Evolutionary conservation across 2,797 vertebrate genomes (phyloP), one percentile per base, ranked within the genome.

Genomic region (Protosalanx chinensis): DNA sequence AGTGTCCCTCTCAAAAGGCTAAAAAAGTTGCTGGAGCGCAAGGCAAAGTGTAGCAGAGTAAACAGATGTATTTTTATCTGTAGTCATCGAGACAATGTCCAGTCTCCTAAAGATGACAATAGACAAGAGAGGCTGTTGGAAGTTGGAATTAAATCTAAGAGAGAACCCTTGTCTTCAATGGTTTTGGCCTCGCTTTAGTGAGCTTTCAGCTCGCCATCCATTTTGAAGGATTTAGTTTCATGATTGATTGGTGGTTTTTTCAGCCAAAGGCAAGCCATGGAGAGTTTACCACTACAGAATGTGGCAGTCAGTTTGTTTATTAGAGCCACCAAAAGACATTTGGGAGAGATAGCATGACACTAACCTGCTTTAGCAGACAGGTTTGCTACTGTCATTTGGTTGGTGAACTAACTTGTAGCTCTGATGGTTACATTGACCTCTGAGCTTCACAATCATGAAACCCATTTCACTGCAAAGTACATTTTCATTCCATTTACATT

Each of bases 201-300:
- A 77, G 81, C 79, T 76, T 81, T 78, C 76, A 79, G 81, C 74
- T 78, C 73, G 77, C 82, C 78, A 82, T 88, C 74, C 78, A 80
- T 79, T 74, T 74, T 71, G 71, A 75, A 85, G 81, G 67, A 81
- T 81, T 86, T 78, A 72, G 76, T 46, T 77, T 79, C 67, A 72
- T 86, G 85, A 89, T 89, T 88, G 86, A 91, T 89, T 86, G 88
- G 86, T 84, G 79, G 86, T 83, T 83, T 77, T 88, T 86, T 86
- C 81, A 84, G 83, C 87, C 82, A 80, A 82, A 86, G 76, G 78
- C 77, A 76, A 72, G 64, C 70, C 82, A 69, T 68, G 68, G 66
- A 67, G 66, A 79, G 80, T 76, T 33, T 35, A 57, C 16, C 15
- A 75, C 86, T 85, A 79, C 83, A 64, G 75, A 81, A 88, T 86